phyloP scores from a whole-genome alignment of 2,797 vertebrate genomes.

The Bradypus variegatus region DNA sequence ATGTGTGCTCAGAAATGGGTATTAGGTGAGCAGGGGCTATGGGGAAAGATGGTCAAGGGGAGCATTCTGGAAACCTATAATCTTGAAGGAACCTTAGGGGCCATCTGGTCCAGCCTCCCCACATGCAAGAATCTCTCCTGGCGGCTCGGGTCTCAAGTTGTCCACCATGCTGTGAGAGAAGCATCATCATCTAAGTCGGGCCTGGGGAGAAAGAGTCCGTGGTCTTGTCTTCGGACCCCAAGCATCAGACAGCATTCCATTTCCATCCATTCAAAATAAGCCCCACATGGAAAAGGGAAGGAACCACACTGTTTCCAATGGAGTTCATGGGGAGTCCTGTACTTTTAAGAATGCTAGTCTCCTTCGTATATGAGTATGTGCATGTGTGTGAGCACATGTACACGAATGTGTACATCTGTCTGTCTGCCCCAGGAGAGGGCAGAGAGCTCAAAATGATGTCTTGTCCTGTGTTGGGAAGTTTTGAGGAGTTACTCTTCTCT shows the following conservation, averaged over 20 bases:
- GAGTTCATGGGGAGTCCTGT: constrained; percentile 51
- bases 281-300: not conserved
- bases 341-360: constrained; percentile 51
- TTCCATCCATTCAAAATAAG: not conserved
- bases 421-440: constrained; percentile 13
- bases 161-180: not conserved
- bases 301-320: not conserved
- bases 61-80: not conserved
- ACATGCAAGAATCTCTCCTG: not conserved
- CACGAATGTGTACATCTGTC: not conserved
- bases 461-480: not conserved
- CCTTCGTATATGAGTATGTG: constrained; percentile 52
- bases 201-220: not conserved
- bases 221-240: not conserved
- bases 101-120: not conserved
- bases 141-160: not conserved
- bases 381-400: not conserved
- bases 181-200: not conserved
- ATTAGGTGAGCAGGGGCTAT: not conserved
- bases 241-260: not conserved
- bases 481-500: constrained; percentile 17
- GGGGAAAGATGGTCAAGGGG: not conserved
- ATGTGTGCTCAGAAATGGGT: not conserved
- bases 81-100: not conserved
- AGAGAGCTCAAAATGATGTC: constrained; percentile 22